These are phyloP conservation scores for Eristalinus sepulchralis DNA, from an alignment of 2,888 invertebrate genomes.

Conservation along the genomic window DNA sequence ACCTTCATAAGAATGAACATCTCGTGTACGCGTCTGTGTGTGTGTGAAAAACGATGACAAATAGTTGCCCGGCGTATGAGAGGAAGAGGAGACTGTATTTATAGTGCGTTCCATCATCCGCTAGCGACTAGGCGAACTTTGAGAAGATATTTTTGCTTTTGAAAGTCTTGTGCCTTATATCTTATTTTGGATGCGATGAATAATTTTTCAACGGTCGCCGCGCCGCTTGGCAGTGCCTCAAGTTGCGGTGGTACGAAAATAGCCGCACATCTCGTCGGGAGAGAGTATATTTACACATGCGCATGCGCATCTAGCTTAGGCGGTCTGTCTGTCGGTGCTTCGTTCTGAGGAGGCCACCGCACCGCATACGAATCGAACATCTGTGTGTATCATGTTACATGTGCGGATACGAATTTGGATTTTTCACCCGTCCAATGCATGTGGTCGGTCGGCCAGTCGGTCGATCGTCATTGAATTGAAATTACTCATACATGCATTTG, in stretches of 20 bases:
- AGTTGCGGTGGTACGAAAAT: slow-evolving; percentile 50
- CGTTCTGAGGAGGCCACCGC: neutral
- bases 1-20: slow-evolving; percentile 21
- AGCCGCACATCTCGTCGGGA: slow-evolving; percentile 20
- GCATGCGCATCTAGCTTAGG: slow-evolving; percentile 31
- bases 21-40: neutral
- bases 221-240: slow-evolving; percentile 42
- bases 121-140: neutral
- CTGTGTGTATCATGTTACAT: slow-evolving; percentile 65
- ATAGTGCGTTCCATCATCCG: slow-evolving; percentile 39
- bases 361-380: slow-evolving; percentile 33
- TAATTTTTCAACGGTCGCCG: slow-evolving; percentile 21
- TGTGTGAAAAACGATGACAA: neutral
- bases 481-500: slow-evolving; percentile 1
- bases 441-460: slow-evolving; percentile 21
- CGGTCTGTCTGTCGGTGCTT: slow-evolving; percentile 5
- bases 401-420: slow-evolving; percentile 58
- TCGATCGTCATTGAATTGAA: slow-evolving; percentile 2
- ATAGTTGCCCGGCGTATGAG: neutral
- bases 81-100: slow-evolving; percentile 1
- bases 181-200: slow-evolving; percentile 55
- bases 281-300: neutral
- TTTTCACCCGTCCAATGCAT: slow-evolving; percentile 36
- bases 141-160: slow-evolving; percentile 7
- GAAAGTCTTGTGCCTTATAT: neutral